Evolutionary conservation across 2,888 invertebrate species (phyloP), one percentile per base, ranked within the genome.

Genomic region (Andrena minutula): DNA sequence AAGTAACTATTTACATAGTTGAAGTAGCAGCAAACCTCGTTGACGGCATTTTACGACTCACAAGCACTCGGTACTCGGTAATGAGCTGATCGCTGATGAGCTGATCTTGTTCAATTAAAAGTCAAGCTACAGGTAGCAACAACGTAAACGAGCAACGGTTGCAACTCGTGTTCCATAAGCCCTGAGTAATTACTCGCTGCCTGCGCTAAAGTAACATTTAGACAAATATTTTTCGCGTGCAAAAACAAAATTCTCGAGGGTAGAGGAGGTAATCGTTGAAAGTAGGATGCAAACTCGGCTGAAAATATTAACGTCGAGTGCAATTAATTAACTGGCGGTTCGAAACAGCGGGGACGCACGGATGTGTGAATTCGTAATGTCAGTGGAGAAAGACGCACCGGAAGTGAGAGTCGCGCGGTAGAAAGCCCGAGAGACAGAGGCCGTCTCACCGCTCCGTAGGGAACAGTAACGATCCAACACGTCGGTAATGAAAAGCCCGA

Each of bases 401-500:
- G 64, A 65, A 80, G 74, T 51, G 70, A 53, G 64, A 60, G 65
- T 61, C 53, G 75, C 26, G 69, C 68, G 32, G 70, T 69, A 51
- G 69, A 28, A 71, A 53, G 51, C 75, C 66, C 76, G n/a, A 12
- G 79, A 76, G 74, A 70, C 56, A 51, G 53, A 23, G 41, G 58
- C 75, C 16, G 69, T 32, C 72, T 41, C 28, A 73, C 61, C 58
- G 49, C 58, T 71, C 71, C 32, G 72, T 64, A 41, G 75, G 74
- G 75, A 77, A 58, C 60, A 61, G 72, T 78, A 72, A 71, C 78
- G 75, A 82, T 75, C 77, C 73, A 32, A 75, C 76, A 73, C 78
- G 72, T 80, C 64, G 69, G 51, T 80, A 83, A 81, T 85, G 85
- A 79, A 82, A 81, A 80, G 63, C 61, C 58, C 71, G 82, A 89